Base-by-base conservation (phyloP, 2,888 invertebrate species). In the Lutraria lutraria region DNA sequence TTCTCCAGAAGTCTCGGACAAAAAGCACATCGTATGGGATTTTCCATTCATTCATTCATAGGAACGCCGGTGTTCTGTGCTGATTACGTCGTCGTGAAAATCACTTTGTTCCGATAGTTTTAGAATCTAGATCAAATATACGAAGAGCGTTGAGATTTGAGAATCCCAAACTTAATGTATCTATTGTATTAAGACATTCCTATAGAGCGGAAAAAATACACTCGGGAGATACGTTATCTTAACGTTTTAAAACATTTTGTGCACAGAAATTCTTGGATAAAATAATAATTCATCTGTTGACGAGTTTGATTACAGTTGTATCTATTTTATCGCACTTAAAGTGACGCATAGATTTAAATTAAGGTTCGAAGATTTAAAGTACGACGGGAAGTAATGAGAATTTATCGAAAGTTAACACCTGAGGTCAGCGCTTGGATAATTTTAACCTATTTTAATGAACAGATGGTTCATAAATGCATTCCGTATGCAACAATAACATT, bases 41-140 rank as follows among this genome's bases (percentile, higher is more conserved):
- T n/a, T n/a, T 68, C 25, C 63, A 13, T 68, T 68, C 63, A 13
- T 68, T 68, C 63, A 68, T 68, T 68, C 63, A 68, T 25, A 68
- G 63, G 56, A 68, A 68, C 63, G n/a, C 63, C 25, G 63, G 63
- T 68, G 63, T 68, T 68, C 63, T 25, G 25, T 68, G 63, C 63
- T 25, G 63, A 68, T 68, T 68, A 25, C n/a, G 25, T 25, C 25
- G 25, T 25, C 63, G 63, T 68, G 63, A 25, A 68, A 68, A 68
- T 68, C 25, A 10, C 63, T 68, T 25, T 25, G 63, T 68, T 68
- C 63, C n/a, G 63, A 68, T 68, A 68, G 12, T n/a, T 68, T 25
- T 25, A 68, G 6, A 56, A 68, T 25, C 10, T 25, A 25, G 12
- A 21, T 68, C 0, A 8, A 68, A 12, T 68, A n/a, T n/a, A n/a